Base-by-base conservation (phyloP, 2,888 invertebrate genomes). In the Cataglyphis altisquamis region DNA sequence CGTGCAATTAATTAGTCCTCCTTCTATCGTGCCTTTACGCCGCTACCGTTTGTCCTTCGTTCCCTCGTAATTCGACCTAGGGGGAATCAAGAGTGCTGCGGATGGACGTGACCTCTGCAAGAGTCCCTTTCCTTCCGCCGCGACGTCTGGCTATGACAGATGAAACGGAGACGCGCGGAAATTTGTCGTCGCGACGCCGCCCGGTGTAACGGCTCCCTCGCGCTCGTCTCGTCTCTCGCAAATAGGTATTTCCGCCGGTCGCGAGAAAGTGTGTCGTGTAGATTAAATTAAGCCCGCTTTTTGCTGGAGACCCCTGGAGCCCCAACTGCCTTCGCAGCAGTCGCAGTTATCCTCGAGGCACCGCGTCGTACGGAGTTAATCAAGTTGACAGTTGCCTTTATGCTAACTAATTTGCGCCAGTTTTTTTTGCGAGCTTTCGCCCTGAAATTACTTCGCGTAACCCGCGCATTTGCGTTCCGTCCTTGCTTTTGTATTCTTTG, bases 1-100 rank as follows among this genome's bases (percentile, higher is more conserved):
- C 39, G 82, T 86, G 86, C 85, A 87, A 86, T 85, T 86, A 90
- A 92, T 92, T 91, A 87, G 87, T 88, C 88, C 84, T 68, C 82
- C 60, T 45, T 60, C 70, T 39, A 45, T 60, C 70, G 36, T 86
- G 83, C 67, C 52, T 88, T 84, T 86, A 77, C 73, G 45, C 80
- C 73, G 45, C 80, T 70, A 67, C 55, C 73, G 57, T 48, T 52
- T 73, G 60, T 36, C 72, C 63, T 68, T 67, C n/a, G 21, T 70
- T 60, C 57, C 66, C 72, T 82, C 82, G 84, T 90, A 90, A 90
- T 90, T 90, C 66, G 86, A 90, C 86, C 85, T 85, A 75, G 60
- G 52, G 82, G 70, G 88, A 80, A 90, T 86, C 87, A 64, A 64
- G 84, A 72, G 72, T 82, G 82, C 85, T 86, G 87, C 82, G 86